phyloP scores from a whole-genome alignment of 2,888 invertebrate species.

The Hymenopus coronatus region DNA sequence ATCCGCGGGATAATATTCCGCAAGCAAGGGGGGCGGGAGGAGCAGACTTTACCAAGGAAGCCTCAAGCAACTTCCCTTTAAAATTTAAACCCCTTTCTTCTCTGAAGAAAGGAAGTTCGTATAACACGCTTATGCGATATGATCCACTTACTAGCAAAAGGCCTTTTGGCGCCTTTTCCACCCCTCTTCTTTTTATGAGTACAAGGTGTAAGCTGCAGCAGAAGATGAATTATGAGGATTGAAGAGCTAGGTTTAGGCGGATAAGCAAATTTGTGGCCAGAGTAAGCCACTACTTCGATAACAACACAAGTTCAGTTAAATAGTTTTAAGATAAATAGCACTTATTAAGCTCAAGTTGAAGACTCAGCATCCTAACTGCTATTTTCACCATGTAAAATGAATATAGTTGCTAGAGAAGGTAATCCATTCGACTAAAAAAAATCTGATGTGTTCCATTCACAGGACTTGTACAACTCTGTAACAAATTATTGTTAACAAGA shows the following conservation, averaged over 20 bases:
- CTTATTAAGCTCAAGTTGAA: no score
- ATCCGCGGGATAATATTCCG: background rate
- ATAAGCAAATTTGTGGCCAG: background rate
- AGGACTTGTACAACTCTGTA: no score
- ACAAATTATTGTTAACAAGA: no score
- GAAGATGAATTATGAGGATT: background rate
- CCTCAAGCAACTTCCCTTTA: background rate
- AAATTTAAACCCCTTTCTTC: background rate
- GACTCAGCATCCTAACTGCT: no score
- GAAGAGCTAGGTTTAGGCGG: background rate
- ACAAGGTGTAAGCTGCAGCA: background rate
- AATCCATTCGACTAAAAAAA: no score
- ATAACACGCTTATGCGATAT: background rate
- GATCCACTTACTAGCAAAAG: background rate
- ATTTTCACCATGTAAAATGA: no score
- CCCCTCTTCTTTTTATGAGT: background rate
- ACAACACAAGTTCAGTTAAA: no score
- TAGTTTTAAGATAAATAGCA: no score
- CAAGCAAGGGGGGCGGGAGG: no score
- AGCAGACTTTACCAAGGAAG: background rate
- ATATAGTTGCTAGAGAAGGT: no score
- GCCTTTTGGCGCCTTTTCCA: background rate
- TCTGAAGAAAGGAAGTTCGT: background rate
- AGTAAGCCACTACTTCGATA: no score
- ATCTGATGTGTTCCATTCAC: no score